Conservation (phyloP, 2,888 invertebrate genomes). For the Acleris cristana region DNA sequence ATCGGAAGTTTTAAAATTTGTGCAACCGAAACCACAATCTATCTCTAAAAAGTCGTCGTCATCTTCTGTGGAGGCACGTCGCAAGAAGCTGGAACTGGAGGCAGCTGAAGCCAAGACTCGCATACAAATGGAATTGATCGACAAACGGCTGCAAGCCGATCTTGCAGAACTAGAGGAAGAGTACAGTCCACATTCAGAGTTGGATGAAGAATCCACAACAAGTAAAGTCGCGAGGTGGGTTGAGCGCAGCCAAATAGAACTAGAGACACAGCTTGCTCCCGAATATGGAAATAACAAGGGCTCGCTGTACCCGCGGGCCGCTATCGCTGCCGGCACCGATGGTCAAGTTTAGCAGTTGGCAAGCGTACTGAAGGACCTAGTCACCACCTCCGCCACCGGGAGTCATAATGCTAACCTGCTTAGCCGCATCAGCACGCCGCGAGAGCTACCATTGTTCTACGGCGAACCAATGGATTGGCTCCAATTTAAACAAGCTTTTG, state of each 20-base stretch:
- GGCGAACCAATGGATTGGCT: neutral
- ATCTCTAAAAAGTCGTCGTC: neutral
- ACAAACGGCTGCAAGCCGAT: slow-evolving; percentile 28
- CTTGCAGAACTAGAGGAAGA: slow-evolving; percentile 25
- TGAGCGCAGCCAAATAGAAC: slow-evolving; percentile 21
- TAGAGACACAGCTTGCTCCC: slow-evolving; percentile 12
- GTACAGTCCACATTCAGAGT: slow-evolving; percentile 32
- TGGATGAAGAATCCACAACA: neutral
- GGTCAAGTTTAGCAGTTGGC: neutral
- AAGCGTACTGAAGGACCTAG: neutral
- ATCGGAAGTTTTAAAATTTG: neutral
- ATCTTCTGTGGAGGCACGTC: slow-evolving; percentile 4
- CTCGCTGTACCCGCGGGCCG: slow-evolving; percentile 28
- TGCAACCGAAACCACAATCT: neutral
- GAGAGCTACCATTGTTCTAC: no score
- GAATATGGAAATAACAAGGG: neutral
- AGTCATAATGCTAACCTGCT: no score
- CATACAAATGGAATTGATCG: slow-evolving; percentile 34
- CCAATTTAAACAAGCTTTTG: neutral
- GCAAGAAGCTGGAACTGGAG: slow-evolving; percentile 19
- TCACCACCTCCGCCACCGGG: neutral
- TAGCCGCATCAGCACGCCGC: no score
- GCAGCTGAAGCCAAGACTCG: slow-evolving; percentile 30
- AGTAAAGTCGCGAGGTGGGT: slow-evolving; percentile 32
- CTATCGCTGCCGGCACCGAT: neutral